Evolutionary conservation across 2,888 invertebrate genomes (phyloP).

Genomic region (Pachliopta kotzebuea): DNA sequence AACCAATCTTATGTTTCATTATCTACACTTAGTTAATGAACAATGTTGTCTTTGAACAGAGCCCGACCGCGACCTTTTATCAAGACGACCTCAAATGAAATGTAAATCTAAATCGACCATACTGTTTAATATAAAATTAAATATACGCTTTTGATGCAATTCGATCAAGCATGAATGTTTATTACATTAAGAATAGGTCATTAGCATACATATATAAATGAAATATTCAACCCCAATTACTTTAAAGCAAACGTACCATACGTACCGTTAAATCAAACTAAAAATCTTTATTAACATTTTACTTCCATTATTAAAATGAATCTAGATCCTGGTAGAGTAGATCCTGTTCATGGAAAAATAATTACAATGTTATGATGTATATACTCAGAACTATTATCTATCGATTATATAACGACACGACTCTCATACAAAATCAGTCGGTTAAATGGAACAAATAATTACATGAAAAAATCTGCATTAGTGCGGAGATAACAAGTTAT

Average conservation of each 20-base stretch:
- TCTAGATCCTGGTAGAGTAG: neutral
- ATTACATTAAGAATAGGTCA: neutral
- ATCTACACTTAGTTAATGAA: neutral
- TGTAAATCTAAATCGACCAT: neutral
- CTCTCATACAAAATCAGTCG: neutral
- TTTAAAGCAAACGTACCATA: too few species aligned
- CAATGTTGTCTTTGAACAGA: conserved; percentile 4
- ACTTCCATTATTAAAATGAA: neutral
- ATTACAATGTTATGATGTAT: neutral
- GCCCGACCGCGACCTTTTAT: conserved; percentile 22
- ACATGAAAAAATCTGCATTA: conserved; percentile 8
- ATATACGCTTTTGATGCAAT: neutral
- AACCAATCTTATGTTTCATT: neutral
- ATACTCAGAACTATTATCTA: neutral
- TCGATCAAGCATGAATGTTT: neutral
- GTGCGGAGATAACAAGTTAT: conserved; percentile 11
- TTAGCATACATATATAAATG: too few species aligned
- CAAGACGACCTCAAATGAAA: conserved; percentile 14
- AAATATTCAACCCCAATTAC: neutral
- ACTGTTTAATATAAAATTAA: neutral
- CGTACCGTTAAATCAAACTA: too few species aligned
- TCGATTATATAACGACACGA: neutral
- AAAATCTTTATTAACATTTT: too few species aligned
- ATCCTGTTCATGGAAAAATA: neutral
- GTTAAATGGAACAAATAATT: neutral